Conservation (phyloP, 37 sponge, comb jelly and placozoan genomes). For the Mnemiopsis leidyi region DNA sequence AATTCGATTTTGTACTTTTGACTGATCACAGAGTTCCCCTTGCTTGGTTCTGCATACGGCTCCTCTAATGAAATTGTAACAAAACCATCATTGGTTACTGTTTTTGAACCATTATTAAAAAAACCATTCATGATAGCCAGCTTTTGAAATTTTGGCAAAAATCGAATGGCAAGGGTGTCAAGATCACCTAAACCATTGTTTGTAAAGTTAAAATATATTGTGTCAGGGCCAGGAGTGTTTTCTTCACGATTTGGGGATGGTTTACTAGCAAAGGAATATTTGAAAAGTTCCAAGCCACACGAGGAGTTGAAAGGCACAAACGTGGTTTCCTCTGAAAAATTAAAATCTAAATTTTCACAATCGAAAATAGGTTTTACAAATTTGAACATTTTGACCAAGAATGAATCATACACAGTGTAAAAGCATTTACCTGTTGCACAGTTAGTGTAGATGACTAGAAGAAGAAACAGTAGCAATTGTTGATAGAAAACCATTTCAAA, state of each 20-base stretch:
- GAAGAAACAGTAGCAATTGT: not conserved
- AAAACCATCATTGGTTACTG: not conserved
- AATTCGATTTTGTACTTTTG: not conserved
- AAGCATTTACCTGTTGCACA: not conserved
- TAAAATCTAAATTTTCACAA: no score
- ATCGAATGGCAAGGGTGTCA: not conserved
- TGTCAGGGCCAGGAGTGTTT: not conserved
- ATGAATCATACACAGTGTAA: not conserved
- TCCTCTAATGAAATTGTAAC: not conserved
- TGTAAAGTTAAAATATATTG: not conserved
- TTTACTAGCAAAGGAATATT: not conserved
- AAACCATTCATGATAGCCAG: not conserved
- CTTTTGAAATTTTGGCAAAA: not conserved
- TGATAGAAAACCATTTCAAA: no score
- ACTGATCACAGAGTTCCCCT: not conserved
- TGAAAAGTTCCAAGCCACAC: not conserved
- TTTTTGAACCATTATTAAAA: not conserved
- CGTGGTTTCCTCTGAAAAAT: not conserved
- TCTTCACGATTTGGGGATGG: not conserved
- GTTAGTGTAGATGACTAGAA: not conserved
- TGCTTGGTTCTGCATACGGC: not conserved
- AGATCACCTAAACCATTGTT: not conserved
- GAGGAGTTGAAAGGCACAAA: not conserved
- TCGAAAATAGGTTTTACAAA: no score
- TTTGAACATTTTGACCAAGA: not conserved